phyloP scores from a whole-genome alignment of 1,140 invertebrate species.

The Aphelinus certus region DNA sequence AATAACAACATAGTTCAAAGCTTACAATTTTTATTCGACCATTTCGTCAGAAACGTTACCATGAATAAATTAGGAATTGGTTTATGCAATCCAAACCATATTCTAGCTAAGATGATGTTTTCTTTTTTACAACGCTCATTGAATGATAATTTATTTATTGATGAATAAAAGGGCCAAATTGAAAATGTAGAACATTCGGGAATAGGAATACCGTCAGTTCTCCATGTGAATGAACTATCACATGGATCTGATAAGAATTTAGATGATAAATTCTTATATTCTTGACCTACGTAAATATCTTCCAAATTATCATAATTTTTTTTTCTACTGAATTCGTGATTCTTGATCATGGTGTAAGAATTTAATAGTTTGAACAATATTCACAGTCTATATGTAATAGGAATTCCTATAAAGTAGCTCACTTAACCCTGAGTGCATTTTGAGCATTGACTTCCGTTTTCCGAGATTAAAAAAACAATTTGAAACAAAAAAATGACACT shows the following conservation, averaged over 20 bases:
- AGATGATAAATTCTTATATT: neutral
- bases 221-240: neutral
- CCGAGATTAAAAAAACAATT: neutral
- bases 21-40: no score
- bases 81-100: neutral
- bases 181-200: neutral
- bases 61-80: slow-evolving; percentile 4
- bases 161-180: slow-evolving; percentile 12
- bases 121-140: neutral
- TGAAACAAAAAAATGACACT: neutral
- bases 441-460: neutral
- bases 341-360: neutral
- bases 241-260: neutral
- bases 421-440: neutral
- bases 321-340: neutral
- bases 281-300: slow-evolving; percentile 8
- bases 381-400: neutral
- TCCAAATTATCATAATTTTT: neutral
- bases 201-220: no score
- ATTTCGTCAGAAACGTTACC: no score
- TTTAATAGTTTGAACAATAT: neutral
- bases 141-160: neutral
- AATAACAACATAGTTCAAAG: no score
- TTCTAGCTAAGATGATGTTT: neutral
- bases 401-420: no score